phyloP scores from a whole-genome alignment of 2,888 invertebrate species.

The Hipparchia semele region DNA sequence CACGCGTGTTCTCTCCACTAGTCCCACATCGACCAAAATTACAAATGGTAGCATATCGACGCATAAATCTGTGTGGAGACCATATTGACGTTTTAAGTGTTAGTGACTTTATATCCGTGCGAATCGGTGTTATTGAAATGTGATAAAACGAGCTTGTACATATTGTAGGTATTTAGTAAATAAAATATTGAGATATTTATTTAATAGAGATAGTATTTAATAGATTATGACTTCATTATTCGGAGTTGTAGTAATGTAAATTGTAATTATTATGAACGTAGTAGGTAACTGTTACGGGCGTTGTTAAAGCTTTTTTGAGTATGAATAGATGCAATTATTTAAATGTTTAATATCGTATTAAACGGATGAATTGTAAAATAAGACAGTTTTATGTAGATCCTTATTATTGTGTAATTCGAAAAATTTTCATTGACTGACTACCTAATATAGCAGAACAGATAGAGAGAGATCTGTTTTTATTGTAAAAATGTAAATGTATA shows the following conservation, averaged over 20 bases:
- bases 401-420: conserved; percentile 34
- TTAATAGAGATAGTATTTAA: conserved; percentile 58
- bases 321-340: conserved; percentile 47
- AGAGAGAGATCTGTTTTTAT: conserved; percentile 25
- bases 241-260: conserved; percentile 55
- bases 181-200: conserved; percentile 49
- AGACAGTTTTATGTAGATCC: conserved; percentile 34
- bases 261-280: conserved; percentile 58
- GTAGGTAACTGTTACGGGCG: conserved; percentile 56
- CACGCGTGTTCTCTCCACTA: conserved; percentile 68
- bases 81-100: conserved; percentile 82
- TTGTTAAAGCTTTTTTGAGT: conserved; percentile 70
- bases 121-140: conserved; percentile 66
- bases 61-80: conserved; percentile 89
- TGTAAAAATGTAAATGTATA: conserved; percentile 53
- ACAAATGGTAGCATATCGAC: conserved; percentile 78
- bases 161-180: conserved; percentile 51
- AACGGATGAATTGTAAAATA: conserved; percentile 39
- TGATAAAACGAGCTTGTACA: conserved; percentile 82
- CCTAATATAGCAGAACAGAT: conserved; percentile 28
- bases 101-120: conserved; percentile 51
- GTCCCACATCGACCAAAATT: conserved; percentile 84
- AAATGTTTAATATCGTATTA: conserved; percentile 45
- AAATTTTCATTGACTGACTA: conserved; percentile 65
- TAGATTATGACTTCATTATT: conserved; percentile 68